phyloP scores from a whole-genome alignment of 1,140 invertebrate species.

The Calliopsis andreniformis region DNA sequence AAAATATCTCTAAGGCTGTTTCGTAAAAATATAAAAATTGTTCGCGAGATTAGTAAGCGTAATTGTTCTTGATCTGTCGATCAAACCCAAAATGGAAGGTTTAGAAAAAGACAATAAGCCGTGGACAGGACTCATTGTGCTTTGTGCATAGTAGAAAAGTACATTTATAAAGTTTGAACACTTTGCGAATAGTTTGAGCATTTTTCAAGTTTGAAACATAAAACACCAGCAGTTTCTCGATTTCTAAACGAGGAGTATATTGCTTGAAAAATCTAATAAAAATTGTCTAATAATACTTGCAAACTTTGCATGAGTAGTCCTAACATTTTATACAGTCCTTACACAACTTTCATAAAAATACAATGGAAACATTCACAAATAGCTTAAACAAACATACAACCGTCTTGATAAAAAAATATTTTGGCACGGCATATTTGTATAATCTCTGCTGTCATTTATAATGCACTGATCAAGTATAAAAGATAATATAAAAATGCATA shows the following conservation, averaged over 20 bases:
- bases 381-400: constrained; percentile 32
- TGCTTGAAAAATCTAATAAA: constrained; percentile 40
- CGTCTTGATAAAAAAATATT: constrained; percentile 41
- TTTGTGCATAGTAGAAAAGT: constrained; percentile 29
- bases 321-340: constrained; percentile 48
- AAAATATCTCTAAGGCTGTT: constrained; percentile 29
- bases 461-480: constrained; percentile 34
- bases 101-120: constrained; percentile 1
- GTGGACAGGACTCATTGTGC: background rate
- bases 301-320: constrained; percentile 36
- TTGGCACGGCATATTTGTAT: constrained; percentile 59
- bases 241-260: too few relatives aligned
- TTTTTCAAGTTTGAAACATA: constrained; percentile 42
- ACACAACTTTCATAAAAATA: constrained; percentile 28
- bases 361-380: constrained; percentile 36
- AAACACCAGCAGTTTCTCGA: too few relatives aligned
- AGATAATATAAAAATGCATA: constrained; percentile 29
- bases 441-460: constrained; percentile 36
- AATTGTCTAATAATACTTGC: constrained; percentile 58
- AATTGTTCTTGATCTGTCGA: constrained; percentile 38
- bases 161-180: constrained; percentile 56
- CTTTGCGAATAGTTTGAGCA: constrained; percentile 54
- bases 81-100: constrained; percentile 33
- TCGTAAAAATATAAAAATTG: constrained; percentile 31
- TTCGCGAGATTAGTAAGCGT: constrained; percentile 46